Evolutionary conservation across 1,140 invertebrate species (phyloP), one percentile per base, ranked within the genome.

Genomic region (Drepana arcuata): DNA sequence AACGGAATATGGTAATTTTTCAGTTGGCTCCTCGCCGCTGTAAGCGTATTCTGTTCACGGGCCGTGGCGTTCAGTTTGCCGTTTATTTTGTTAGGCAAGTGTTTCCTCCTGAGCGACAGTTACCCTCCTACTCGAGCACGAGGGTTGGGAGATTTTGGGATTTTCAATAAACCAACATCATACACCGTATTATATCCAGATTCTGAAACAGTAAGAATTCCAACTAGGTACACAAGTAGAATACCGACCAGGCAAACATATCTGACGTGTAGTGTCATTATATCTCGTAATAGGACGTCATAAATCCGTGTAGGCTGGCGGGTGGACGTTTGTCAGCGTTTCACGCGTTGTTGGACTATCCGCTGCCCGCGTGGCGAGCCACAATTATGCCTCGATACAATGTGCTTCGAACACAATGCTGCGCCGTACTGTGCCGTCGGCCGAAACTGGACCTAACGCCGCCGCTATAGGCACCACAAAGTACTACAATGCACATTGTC

Each of bases 261-360:
- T 47, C 56, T 56, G 58, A 59, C 58, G 53, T 57, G 48, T 54
- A 59, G 52, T 61, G 57, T 80, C 75, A 73, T 80, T 80, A 74
- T 78, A 78, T 78, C 71, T 78, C 67, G 65, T 81, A 81, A 75
- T 78, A 78, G 71, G 77, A 71, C 74, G 75, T 74, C 71, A 74
- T 78, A 81, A 81, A 81, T 78, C 60, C 71, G 65, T 60, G 63
- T 60, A 75, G 68, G 70, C 64, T 64, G 71, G 51, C 58, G 51
- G 61, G 75, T 78, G 72, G 72, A 75, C 75, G 75, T 80, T 77
- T 80, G 75, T 80, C 75, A 77, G 69, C 69, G 72, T 80, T 80
- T 80, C 75, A 77, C 75, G 75, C 71, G 62, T 78, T 80, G 73
- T 80, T 74, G 75, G 72, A 73, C 69, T 73, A 80, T 75, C n/a